A percentile compares a stretch with the other conserved stretches of the same genome.
These are phyloP conservation scores for Archocentrus centrarchus DNA, from an alignment of 2,113 vertebrate genomes.

Conservation along the genomic window DNA sequence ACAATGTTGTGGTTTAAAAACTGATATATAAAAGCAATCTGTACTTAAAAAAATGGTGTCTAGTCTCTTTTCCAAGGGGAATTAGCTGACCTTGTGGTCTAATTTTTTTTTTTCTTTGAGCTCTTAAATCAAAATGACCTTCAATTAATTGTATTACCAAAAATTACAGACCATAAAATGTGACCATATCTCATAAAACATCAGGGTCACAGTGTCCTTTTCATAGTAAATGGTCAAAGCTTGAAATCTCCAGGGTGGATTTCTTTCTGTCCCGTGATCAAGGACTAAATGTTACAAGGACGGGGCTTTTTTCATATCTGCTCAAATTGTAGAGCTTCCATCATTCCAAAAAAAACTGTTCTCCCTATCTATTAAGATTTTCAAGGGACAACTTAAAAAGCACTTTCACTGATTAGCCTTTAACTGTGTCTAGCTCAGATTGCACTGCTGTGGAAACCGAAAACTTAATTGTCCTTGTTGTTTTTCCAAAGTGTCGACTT, in stretches of 20 bases:
- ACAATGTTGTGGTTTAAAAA: background rate
- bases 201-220: background rate
- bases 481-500: background rate
- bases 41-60: background rate
- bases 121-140: constrained; percentile 50
- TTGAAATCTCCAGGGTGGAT: background rate
- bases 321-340: background rate
- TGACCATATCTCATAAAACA: constrained; percentile 29
- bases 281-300: background rate
- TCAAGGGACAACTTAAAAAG: constrained; percentile 6
- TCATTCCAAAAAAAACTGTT: background rate
- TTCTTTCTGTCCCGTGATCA: background rate
- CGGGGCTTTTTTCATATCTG: background rate
- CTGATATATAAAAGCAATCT: too few species aligned
- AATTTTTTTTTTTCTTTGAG: constrained; percentile 33
- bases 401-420: background rate
- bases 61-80: background rate
- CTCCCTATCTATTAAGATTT: background rate
- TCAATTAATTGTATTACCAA: constrained; percentile 32
- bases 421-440: background rate
- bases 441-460: background rate
- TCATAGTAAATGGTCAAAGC: background rate
- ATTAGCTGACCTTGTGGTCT: constrained; percentile 8
- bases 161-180: constrained; percentile 41
- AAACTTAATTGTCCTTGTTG: background rate